phyloP scores from a whole-genome alignment of 2,797 vertebrate genomes.

The Halcyon badia region DNA sequence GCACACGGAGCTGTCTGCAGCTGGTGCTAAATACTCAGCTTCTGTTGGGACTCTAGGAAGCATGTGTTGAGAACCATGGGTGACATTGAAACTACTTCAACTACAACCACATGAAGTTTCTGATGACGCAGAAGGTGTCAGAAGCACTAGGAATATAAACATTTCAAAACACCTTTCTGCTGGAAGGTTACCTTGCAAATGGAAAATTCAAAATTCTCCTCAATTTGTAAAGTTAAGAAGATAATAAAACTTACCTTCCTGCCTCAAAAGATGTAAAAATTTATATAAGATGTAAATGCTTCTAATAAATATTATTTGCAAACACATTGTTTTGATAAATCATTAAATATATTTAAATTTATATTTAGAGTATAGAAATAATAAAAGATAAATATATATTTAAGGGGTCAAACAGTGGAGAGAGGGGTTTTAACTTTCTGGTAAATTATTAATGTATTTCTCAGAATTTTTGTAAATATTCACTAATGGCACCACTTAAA shows the following conservation, averaged over 20 bases:
- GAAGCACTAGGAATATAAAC: not conserved
- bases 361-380: not conserved
- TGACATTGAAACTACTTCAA: not conserved
- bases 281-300: not conserved
- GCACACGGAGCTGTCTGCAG: not conserved
- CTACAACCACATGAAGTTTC: not conserved
- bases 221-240: not conserved
- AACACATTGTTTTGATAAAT: not conserved
- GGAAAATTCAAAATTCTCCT: not conserved
- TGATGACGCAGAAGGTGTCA: conserved; percentile 15
- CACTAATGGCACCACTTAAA: not conserved
- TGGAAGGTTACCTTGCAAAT: not conserved
- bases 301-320: not conserved
- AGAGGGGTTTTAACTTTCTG: not conserved
- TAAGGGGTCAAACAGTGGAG: not conserved
- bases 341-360: not conserved
- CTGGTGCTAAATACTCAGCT: not conserved
- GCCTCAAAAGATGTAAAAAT: conserved; percentile 23
- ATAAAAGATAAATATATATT: not conserved
- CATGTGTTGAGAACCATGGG: accelerated
- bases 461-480: conserved; percentile 34
- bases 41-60: not conserved
- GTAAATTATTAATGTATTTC: not conserved
- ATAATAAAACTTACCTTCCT: conserved; percentile 60
- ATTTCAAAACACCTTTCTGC: not conserved